These are phyloP conservation scores for Pygoscelis adeliae DNA, from an alignment of 2,113 vertebrate genomes.

Conservation along the genomic window DNA sequence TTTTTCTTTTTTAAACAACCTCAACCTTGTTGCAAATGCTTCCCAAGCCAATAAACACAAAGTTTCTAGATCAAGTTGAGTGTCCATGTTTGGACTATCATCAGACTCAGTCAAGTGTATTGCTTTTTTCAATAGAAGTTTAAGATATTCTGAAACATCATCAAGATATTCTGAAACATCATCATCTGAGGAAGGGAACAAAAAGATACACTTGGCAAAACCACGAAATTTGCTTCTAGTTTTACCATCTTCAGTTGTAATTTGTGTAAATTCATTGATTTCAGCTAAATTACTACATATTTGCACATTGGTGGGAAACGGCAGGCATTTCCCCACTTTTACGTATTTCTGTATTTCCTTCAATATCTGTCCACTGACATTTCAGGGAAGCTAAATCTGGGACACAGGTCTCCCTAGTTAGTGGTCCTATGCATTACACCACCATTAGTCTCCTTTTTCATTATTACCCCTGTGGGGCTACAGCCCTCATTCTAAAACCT, in stretches of 20 bases:
- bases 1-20: background rate
- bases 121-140: background rate
- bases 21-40: background rate
- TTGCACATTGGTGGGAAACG: background rate
- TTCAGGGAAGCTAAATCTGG: background rate
- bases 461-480: background rate
- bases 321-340: background rate
- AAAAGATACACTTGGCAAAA: background rate
- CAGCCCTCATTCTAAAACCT: background rate
- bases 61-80: background rate
- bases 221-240: background rate
- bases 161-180: background rate
- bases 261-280: background rate
- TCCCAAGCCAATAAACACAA: background rate
- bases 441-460: background rate
- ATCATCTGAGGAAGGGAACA: background rate
- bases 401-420: background rate
- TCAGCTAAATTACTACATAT: background rate
- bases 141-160: background rate
- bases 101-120: background rate
- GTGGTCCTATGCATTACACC: background rate
- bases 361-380: background rate
- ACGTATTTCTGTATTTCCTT: background rate
- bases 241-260: background rate
- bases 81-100: background rate